Conservation (phyloP, 2,113 vertebrate species). For the Condylura cristata region DNA sequence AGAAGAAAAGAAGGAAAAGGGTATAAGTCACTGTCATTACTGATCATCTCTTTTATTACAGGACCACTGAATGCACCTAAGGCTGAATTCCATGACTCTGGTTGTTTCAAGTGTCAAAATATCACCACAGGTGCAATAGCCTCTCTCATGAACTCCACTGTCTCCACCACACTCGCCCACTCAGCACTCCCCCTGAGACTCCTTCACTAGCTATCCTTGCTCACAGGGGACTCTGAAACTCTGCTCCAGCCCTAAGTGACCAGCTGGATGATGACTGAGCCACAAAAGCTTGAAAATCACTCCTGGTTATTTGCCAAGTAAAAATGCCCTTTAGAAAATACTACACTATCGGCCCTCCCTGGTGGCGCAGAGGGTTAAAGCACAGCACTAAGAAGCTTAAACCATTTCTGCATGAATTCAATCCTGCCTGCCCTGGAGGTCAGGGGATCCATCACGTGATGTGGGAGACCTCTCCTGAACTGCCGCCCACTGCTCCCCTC, state of each 20-base stretch:
- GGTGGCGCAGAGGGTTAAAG: too few species aligned
- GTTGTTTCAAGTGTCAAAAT: neutral
- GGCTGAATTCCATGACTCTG: neutral
- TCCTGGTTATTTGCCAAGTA: neutral
- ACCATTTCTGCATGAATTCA: too few species aligned
- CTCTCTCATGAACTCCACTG: neutral
- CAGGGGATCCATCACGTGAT: too few species aligned
- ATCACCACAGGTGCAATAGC: neutral
- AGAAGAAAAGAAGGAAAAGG: neutral
- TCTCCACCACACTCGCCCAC: neutral
- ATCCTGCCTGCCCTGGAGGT: too few species aligned
- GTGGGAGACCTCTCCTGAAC: too few species aligned
- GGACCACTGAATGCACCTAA: neutral
- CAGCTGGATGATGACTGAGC: neutral
- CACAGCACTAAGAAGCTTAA: too few species aligned
- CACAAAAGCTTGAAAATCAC: neutral
- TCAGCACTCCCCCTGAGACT: neutral
- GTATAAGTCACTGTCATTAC: neutral
- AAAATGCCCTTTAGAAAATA: constrained; percentile 35
- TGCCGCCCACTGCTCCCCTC: too few species aligned
- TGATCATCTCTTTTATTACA: neutral
- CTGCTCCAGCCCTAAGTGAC: neutral
- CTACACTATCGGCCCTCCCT: too few species aligned
- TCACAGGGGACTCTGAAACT: neutral
- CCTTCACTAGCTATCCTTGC: neutral